Conservation (phyloP, 1,140 invertebrate genomes). For the Carposina sasakii region DNA sequence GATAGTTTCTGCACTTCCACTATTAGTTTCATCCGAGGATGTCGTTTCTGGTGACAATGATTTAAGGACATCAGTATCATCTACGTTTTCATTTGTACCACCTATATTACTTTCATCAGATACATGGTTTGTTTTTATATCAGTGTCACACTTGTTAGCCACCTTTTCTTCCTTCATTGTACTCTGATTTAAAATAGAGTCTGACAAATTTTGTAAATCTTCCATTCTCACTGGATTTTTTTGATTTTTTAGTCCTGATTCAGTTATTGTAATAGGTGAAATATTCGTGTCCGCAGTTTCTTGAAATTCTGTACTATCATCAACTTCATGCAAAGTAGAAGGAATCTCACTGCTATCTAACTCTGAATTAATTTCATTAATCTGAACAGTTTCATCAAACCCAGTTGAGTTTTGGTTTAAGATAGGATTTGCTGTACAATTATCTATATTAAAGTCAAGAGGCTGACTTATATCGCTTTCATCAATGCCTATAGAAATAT, state of each 20-base stretch:
- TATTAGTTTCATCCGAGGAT: neutral
- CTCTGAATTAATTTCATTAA: too few species aligned
- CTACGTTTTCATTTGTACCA: neutral
- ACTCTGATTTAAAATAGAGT: conserved; percentile 31
- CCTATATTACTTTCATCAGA: neutral
- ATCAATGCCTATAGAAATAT: neutral
- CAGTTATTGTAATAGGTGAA: neutral
- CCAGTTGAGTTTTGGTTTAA: too few species aligned
- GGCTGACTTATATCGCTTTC: conserved; percentile 8
- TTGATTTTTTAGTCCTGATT: neutral
- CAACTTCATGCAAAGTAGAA: too few species aligned
- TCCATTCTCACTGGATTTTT: conserved; percentile 15
- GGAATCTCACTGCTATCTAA: too few species aligned
- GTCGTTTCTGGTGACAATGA: neutral
- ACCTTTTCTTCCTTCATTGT: neutral
- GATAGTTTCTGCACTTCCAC: too few species aligned
- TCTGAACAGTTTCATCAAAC: too few species aligned
- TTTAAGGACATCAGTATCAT: neutral
- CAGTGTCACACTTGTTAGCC: conserved; percentile 4
- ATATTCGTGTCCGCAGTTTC: neutral
- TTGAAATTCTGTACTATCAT: neutral
- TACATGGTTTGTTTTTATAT: conserved; percentile 5
- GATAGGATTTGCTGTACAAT: too few species aligned
- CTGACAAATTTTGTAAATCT: conserved; percentile 45
- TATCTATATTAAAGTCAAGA: too few species aligned